Evolutionary conservation across 2,888 invertebrate genomes (phyloP).

Genomic region (Synanthedon andrenaeformis): DNA sequence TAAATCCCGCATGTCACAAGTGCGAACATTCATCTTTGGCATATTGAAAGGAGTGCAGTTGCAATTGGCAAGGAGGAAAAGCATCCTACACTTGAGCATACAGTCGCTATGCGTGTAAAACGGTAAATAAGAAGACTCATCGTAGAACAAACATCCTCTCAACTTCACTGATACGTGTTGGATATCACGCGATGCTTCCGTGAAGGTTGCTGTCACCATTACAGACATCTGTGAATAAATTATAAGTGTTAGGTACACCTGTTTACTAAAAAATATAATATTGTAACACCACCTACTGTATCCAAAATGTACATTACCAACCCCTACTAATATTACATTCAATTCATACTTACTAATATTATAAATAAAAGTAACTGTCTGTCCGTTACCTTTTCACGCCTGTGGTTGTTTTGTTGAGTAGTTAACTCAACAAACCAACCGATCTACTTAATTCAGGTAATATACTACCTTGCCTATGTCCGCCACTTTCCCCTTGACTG

Average conservation of each 20-base stretch:
- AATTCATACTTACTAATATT: no score
- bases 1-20: conserved; percentile 65
- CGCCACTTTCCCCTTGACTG: no score
- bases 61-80: conserved; percentile 60
- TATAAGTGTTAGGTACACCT: background rate
- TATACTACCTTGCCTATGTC: no score
- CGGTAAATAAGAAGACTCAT: conserved; percentile 55
- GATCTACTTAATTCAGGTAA: no score
- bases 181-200: conserved; percentile 56
- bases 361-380: no score
- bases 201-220: conserved; percentile 48
- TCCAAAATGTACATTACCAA: no score
- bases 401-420: no score
- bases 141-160: conserved; percentile 70
- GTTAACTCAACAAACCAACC: no score
- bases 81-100: conserved; percentile 67
- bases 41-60: conserved; percentile 71
- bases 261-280: background rate
- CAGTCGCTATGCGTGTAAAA: conserved; percentile 72
- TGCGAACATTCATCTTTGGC: conserved; percentile 46
- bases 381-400: no score
- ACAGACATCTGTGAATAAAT: conserved; percentile 42
- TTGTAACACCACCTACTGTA: no score
- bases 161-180: conserved; percentile 44
- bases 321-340: no score